Conservation (phyloP, 2,888 invertebrate genomes). For the Ophion ellenae region DNA sequence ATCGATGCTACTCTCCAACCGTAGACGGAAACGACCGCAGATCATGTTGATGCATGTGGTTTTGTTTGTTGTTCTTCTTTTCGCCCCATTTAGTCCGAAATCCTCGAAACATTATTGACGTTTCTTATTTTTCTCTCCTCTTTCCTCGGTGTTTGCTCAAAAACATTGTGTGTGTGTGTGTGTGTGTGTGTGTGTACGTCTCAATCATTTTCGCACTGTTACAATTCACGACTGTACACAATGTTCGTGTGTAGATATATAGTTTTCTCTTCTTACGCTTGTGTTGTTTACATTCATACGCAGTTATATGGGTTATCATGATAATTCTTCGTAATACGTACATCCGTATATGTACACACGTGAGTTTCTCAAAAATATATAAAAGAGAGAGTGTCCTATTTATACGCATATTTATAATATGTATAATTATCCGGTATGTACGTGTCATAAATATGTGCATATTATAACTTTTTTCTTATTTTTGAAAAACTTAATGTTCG, state of each 20-base stretch:
- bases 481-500: slow-evolving; percentile 65
- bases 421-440: slow-evolving; percentile 70
- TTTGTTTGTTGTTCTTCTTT: slow-evolving; percentile 29
- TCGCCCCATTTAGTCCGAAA: slow-evolving; percentile 41
- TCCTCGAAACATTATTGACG: slow-evolving; percentile 45
- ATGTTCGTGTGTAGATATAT: slow-evolving; percentile 36
- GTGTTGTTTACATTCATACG: slow-evolving; percentile 68
- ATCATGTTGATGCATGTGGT: slow-evolving; percentile 56
- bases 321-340: slow-evolving; percentile 72
- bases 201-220: slow-evolving; percentile 51
- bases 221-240: slow-evolving; percentile 52
- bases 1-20: slow-evolving; percentile 43
- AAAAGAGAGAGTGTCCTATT: slow-evolving; percentile 81
- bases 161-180: slow-evolving; percentile 13
- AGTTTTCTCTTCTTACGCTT: slow-evolving; percentile 73
- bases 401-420: slow-evolving; percentile 72
- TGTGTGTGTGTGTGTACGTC: not conserved
- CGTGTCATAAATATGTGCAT: slow-evolving; percentile 67
- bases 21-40: slow-evolving; percentile 58
- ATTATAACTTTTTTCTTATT: slow-evolving; percentile 45
- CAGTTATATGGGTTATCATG: slow-evolving; percentile 75
- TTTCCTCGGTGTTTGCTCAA: slow-evolving; percentile 67
- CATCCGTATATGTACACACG: slow-evolving; percentile 81
- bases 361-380: slow-evolving; percentile 84
- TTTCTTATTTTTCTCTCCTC: slow-evolving; percentile 62